Evolutionary conservation across 2,888 invertebrate species (phyloP), one percentile per base, ranked within the genome.

Genomic region (Myopa testacea): DNA sequence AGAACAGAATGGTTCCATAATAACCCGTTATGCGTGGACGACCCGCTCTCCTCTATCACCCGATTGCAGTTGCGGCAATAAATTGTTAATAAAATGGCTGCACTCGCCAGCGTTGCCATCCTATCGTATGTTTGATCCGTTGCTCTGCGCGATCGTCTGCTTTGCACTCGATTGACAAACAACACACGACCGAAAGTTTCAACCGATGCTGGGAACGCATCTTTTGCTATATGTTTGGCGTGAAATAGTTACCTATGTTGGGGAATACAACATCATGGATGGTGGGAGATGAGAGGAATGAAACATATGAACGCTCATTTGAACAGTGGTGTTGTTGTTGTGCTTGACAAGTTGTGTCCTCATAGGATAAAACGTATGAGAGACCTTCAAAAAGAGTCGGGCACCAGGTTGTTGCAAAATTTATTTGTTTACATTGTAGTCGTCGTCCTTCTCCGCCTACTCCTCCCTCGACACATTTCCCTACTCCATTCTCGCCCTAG

Each of bases 331-430:
- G 50, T 52, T 69, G 50, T n/a, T 40, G 40, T 40, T 40, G 40
- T 40, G 40, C 40, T 6, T 40, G 40, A 6, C 40, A 40, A 40
- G 40, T 40, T 40, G 4, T 40, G 40, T 40, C 8, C 8, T 40
- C 40, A 8, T 40, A 8, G 40, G 40, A 40, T 45, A n/a, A 45
- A 52, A 45, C 45, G 19, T 69, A 69, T 69, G 69, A 45, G 26
- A 50, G 52, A 69, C 45, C 50, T 52, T 69, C 8, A 10, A 45
- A 69, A 45, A 69, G 69, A 45, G 45, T 69, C 19, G 8, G 14
- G 69, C 69, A 69, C 52, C 69, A 69, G 45, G 14, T 52, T 69
- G 69, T 69, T 45, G 45, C 52, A 26, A 69, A 52, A 69, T n/a
- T 69, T 69, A 19, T 69, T 69, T n/a, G n/a, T n/a, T n/a, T n/a